phyloP scores from a whole-genome alignment of 1,140 invertebrate genomes.

The Megalonaias nervosa region DNA sequence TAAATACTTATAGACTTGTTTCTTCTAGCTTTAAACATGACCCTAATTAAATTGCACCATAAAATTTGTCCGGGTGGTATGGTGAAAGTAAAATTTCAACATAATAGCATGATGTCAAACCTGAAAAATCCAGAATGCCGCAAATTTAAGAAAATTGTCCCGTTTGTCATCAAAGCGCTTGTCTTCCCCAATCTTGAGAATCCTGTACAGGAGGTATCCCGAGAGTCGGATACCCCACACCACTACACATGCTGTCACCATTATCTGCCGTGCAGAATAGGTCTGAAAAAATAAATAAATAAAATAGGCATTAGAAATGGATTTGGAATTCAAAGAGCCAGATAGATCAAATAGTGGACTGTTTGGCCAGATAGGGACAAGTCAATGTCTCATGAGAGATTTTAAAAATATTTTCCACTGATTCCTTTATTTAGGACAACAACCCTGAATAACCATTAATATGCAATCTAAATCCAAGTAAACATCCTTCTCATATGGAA shows the following conservation, averaged over 20 bases:
- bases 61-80: not conserved
- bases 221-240: constrained; percentile 89
- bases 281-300: constrained; percentile 73
- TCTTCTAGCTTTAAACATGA: too few relatives aligned
- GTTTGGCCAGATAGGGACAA: too few relatives aligned
- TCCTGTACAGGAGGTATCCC: constrained; percentile 88
- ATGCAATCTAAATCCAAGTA: too few relatives aligned
- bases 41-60: constrained; percentile 60
- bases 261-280: constrained; percentile 87
- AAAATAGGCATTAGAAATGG: not conserved
- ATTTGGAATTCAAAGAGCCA: not conserved
- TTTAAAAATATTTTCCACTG: too few relatives aligned
- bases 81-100: too few relatives aligned
- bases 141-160: constrained; percentile 88
- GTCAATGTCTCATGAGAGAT: too few relatives aligned
- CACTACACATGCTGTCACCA: constrained; percentile 89
- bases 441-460: too few relatives aligned
- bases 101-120: constrained; percentile 66
- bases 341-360: too few relatives aligned
- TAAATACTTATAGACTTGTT: too few relatives aligned
- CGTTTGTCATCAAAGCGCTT: constrained; percentile 91
- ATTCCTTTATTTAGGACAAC: too few relatives aligned
- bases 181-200: constrained; percentile 90
- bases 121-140: constrained; percentile 93
- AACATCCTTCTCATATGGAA: too few relatives aligned